Evolutionary conservation across 2,113 vertebrate genomes (phyloP), one percentile per base, ranked within the genome.

Genomic region (Typhlomys cinereus): DNA sequence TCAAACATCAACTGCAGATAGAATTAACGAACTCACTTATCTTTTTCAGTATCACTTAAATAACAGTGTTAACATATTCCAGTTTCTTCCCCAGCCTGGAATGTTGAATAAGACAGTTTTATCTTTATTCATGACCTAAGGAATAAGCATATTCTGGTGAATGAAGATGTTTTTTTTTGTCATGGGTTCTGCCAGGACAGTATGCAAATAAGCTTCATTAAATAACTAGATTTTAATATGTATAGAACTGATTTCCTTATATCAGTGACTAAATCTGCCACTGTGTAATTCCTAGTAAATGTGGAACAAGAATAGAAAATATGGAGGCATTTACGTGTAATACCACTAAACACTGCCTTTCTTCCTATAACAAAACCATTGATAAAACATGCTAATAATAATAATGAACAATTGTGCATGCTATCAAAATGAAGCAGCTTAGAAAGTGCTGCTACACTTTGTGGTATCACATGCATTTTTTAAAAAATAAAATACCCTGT

Each of bases 281-380:
- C 70, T 66, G 67, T 92, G 86, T 20, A 95, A 70, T 89, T 86
- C 62, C 79, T 92, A 89, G 83, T 66, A 95, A 88, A 90, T 92
- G 90, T n/a, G 23, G 48, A 85, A 31, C 57, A 96, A 64, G 25
- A 25, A 36, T 20, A 86, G 52, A 71, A 88, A 57, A 27, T 89
- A 91, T 23, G 18, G 12, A n/a, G 23, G 64, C 46, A 85, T 73
- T 88, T 92, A n/a, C 25, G 89, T 57, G 48, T 25, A 87, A 89
- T 46, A 57, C 18, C 41, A 83, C 41, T 92, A 92, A 80, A 39
- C 86, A 80, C 5, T 46, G 14, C n/a, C 34, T 64, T 88, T 78
- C 15, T 61, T 48, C 10, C 15, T 52, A 78, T 61, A 93, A 70
- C 23, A 84, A 88, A 85, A 87, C 8, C 5, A 50, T 25, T 84